Evolutionary conservation across 2,888 invertebrate genomes (phyloP).

Genomic region (Pseudococcus viburni): DNA sequence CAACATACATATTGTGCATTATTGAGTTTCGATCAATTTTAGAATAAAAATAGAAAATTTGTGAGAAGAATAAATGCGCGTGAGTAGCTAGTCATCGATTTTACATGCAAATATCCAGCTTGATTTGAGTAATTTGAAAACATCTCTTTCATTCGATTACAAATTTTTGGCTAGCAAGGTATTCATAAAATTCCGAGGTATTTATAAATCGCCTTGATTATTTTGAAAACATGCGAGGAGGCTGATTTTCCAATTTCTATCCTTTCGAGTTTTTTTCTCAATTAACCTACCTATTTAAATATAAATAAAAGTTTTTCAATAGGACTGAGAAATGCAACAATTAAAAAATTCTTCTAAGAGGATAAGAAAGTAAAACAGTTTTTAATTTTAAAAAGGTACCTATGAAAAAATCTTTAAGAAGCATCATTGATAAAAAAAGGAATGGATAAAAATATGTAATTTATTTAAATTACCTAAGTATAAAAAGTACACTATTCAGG

Average conservation of each 20-base stretch:
- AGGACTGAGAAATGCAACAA: too few species aligned
- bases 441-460: neutral
- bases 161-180: neutral
- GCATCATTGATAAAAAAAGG: neutral
- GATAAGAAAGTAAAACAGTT: neutral
- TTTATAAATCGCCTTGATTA: neutral
- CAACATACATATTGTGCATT: too few species aligned
- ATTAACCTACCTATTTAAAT: neutral
- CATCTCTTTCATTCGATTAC: neutral
- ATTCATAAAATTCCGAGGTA: neutral
- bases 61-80: too few species aligned
- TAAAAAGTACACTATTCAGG: neutral
- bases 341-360: too few species aligned
- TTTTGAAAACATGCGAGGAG: neutral
- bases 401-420: neutral
- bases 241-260: conserved; percentile 39
- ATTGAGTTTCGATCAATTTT: too few species aligned
- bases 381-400: neutral
- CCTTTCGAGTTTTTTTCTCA: neutral
- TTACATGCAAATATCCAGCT: too few species aligned
- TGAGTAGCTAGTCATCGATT: too few species aligned
- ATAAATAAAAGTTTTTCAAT: too few species aligned
- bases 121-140: too few species aligned
- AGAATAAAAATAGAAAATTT: too few species aligned
- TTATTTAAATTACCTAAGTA: neutral